A percentile compares a stretch with the other conserved stretches of the same genome.
These are phyloP conservation scores for Xyliphius kryptos DNA, from an alignment of 2,113 vertebrate species.

Conservation along the genomic window DNA sequence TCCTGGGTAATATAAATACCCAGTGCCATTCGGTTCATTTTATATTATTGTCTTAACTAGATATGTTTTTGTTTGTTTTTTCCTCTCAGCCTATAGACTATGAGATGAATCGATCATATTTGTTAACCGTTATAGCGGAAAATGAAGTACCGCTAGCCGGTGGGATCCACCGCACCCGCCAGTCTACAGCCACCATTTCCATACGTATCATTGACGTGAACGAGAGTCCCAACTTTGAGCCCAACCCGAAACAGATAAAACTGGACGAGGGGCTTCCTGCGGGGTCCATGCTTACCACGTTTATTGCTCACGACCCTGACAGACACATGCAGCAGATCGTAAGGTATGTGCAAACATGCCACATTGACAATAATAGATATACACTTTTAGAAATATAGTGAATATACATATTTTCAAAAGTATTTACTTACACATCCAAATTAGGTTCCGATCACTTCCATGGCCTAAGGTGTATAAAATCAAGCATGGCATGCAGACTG, in stretches of 20 bases:
- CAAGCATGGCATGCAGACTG: too few species aligned
- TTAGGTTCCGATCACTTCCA: too few species aligned
- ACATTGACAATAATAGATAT: too few species aligned
- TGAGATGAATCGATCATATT: constrained; percentile 81
- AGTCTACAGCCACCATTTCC: constrained; percentile 87
- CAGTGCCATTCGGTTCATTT: constrained; percentile 6
- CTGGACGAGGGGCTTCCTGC: constrained; percentile 84
- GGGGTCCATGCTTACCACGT: constrained; percentile 69
- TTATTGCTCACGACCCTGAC: constrained; percentile 41
- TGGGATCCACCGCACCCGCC: constrained; percentile 86
- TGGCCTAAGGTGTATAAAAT: too few species aligned
- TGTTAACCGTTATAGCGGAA: constrained; percentile 86
- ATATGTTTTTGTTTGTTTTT: background rate
- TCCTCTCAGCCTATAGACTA: constrained; percentile 83
- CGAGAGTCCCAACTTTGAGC: constrained; percentile 87
- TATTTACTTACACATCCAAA: too few species aligned
- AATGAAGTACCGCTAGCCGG: constrained; percentile 86
- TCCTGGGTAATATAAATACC: too few species aligned
- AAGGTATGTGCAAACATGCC: constrained; percentile 13
- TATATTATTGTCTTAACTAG: constrained; percentile 2
- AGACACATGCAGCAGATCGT: constrained; percentile 40
- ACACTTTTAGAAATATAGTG: too few species aligned
- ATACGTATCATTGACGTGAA: constrained; percentile 90
- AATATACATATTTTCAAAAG: too few species aligned
- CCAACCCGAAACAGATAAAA: constrained; percentile 83